Percentiles rank a stretch among this genome's conserved stretches.
These are phyloP conservation scores for Ostrea edulis DNA, from an alignment of 1,140 invertebrate genomes.

Conservation along the genomic window DNA sequence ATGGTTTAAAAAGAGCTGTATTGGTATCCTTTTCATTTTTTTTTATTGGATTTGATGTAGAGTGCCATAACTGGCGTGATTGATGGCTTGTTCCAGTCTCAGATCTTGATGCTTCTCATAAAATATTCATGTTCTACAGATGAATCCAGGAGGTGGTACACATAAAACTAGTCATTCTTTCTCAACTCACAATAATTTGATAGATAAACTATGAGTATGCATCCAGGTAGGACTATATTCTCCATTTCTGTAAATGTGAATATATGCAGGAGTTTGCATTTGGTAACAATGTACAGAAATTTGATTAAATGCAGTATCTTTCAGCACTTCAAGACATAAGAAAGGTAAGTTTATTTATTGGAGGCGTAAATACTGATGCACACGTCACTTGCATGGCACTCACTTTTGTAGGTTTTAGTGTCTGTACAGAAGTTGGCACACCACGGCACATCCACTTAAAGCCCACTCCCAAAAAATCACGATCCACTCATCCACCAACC, in stretches of 20 bases:
- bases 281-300: neutral
- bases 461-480: conserved; percentile 26
- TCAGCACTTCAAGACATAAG: neutral
- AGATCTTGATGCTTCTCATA: neutral
- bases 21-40: conserved; percentile 14
- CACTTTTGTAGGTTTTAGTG: conserved; percentile 31
- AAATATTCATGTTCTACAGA: conserved; percentile 22
- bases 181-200: neutral
- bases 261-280: neutral
- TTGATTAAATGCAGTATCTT: neutral
- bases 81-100: neutral
- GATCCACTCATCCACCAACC: conserved; percentile 23
- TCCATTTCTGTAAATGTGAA: neutral
- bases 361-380: neutral
- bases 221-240: neutral
- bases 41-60: neutral
- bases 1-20: neutral
- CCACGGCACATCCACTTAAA: neutral
- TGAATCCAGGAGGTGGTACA: neutral
- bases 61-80: conserved; percentile 1
- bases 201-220: neutral
- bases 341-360: neutral
- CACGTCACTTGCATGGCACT: neutral
- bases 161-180: neutral
- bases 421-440: conserved; percentile 33